phyloP scores from a whole-genome alignment of 1,140 invertebrate genomes.

The Ceratitis capitata region DNA sequence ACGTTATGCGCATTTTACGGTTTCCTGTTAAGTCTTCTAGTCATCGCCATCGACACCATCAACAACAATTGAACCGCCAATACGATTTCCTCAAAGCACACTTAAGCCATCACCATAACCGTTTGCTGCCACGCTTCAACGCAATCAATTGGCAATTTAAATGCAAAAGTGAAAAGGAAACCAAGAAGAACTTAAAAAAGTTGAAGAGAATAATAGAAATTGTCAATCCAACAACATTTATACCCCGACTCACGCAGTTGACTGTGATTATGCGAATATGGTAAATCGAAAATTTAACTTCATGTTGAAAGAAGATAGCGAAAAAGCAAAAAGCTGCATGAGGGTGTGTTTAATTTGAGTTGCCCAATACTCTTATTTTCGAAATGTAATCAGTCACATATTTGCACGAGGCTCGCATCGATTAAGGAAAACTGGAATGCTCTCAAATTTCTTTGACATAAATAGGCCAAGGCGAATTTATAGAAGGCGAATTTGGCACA shows the following conservation, averaged over 20 bases:
- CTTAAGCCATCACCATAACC: neutral
- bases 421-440: too few species aligned
- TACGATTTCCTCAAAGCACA: conserved; percentile 44
- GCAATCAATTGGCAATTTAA: conserved; percentile 63
- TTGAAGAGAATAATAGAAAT: conserved; percentile 40
- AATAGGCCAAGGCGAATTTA: too few species aligned
- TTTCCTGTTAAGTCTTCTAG: neutral
- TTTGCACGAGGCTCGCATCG: too few species aligned
- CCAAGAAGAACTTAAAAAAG: too few species aligned
- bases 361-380: too few species aligned
- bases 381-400: too few species aligned
- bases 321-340: neutral
- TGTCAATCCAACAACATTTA: conserved; percentile 64
- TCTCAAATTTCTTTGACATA: too few species aligned
- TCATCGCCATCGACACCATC: neutral
- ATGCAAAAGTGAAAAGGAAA: conserved; percentile 47
- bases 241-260: conserved; percentile 64
- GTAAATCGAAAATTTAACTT: neutral
- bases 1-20: neutral
- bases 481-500: too few species aligned
- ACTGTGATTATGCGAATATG: conserved; percentile 54
- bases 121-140: neutral
- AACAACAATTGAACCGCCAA: neutral
- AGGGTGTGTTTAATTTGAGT: too few species aligned
- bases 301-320: neutral